These are phyloP conservation scores for Turritopsis dohrnii DNA, from an alignment of 30 jellyfish, hydroid and myxozoan species.

Conservation along the genomic window DNA sequence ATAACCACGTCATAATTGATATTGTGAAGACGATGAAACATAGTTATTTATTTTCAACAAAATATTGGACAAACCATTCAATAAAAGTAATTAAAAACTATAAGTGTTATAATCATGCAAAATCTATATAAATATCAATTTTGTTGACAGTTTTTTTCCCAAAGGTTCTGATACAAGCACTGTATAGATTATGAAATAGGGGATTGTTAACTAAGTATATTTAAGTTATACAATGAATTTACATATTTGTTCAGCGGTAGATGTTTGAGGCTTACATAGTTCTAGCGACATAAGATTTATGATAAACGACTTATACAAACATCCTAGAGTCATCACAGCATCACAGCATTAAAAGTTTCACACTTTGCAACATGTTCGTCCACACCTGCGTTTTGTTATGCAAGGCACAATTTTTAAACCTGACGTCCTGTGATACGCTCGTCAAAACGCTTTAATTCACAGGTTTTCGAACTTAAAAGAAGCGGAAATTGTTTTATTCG, in stretches of 20 bases:
- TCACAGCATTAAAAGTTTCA: too few species aligned
- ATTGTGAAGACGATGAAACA: neutral
- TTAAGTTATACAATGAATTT: neutral
- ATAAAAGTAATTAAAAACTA: too few species aligned
- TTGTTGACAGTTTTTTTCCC: neutral
- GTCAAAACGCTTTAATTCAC: too few species aligned
- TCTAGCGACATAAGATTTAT: neutral
- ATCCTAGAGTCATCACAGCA: neutral
- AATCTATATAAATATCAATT: neutral
- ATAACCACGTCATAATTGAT: too few species aligned
- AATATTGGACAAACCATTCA: neutral
- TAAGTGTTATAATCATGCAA: neutral
- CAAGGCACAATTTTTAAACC: too few species aligned
- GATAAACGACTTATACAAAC: neutral
- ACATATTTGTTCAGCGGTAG: neutral
- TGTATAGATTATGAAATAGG: neutral
- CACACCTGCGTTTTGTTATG: too few species aligned
- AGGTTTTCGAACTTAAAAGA: too few species aligned
- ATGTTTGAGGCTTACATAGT: neutral
- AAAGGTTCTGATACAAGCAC: neutral
- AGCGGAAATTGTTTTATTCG: too few species aligned
- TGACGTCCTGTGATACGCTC: too few species aligned
- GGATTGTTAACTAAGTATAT: neutral
- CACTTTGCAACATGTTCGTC: too few species aligned
- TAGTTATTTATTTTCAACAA: too few species aligned